Conservation (phyloP, 1,140 invertebrate species). For the Mizuhopecten yessoensis region DNA sequence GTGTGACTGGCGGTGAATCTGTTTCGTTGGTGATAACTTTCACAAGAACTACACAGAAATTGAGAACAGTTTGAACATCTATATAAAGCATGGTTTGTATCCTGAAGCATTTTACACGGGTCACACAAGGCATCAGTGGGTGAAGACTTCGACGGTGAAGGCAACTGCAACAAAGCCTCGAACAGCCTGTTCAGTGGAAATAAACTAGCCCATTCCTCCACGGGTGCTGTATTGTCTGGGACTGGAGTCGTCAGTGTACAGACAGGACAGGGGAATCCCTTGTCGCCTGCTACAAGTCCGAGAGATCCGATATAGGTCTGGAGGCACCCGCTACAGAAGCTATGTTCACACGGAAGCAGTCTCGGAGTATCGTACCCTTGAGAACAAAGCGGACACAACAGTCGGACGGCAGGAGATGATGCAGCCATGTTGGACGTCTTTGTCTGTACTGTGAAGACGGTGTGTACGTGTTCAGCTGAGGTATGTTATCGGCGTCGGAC, state of each 20-base stretch:
- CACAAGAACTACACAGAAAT: not conserved
- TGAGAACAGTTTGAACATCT: not conserved
- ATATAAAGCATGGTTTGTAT: not conserved
- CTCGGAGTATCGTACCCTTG: not conserved
- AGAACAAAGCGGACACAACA: not conserved
- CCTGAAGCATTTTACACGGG: not conserved
- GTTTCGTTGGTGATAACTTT: not conserved
- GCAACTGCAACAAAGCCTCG: not conserved
- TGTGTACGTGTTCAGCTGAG: not conserved
- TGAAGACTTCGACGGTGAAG: not conserved
- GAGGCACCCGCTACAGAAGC: not conserved
- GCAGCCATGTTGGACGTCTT: not conserved
- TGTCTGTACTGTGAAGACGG: not conserved
- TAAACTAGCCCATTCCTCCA: not conserved
- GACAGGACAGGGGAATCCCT: not conserved
- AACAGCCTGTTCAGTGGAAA: not conserved
- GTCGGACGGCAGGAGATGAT: not conserved
- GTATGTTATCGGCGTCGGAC: not conserved
- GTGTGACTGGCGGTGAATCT: slow-evolving; percentile 1
- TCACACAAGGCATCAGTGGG: not conserved
- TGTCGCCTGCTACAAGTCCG: not conserved
- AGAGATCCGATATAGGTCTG: not conserved
- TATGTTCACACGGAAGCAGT: not conserved
- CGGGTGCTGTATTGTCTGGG: not conserved
- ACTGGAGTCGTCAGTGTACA: not conserved